Base-by-base conservation (phyloP, 2,888 invertebrate genomes). In the Lysandra bellargus region DNA sequence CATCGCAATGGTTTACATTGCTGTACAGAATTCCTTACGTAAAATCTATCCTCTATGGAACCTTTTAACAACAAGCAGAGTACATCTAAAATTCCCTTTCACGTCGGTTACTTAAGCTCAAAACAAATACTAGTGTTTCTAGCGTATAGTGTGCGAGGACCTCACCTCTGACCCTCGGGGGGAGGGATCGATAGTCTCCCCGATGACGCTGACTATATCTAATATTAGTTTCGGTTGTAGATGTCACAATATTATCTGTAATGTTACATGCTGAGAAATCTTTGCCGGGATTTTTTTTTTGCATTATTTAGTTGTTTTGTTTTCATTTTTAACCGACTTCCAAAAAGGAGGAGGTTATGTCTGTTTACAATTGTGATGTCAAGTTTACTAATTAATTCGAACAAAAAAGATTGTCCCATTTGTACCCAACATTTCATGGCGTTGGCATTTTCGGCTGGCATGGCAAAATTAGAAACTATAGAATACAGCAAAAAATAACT, bases 111-210 rank as follows among this genome's bases (percentile, higher is more conserved):
- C 57, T 17, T 57, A 17, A 57, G 17, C 57, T 57, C 57, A 57
- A 17, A 57, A 57, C 57, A 57, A 57, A 57, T 57, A 57, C 57
- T 57, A 17, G 57, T 57, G 57, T 79, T 74, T 79, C 33, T 79
- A 79, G 61, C 37, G 69, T 77, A 75, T 78, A 81, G 79, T 83
- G 81, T 81, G 75, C 81, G 82, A 60, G 80, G 80, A 80, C 81
- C 83, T 79, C 81, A 81, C 83, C 79, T 79, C 80, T 83, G 80
- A 83, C 83, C 83, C 83, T 84, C 81, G 76, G 80, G 83, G 81
- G 83, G 84, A 84, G 86, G 86, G 85, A 86, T 84, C 84, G 85
- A 86, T 88, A 83, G 78, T 79, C 81, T 83, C 83, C 83, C 83
- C 81, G 82, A 83, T 83, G 87, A 85, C 84, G 85, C 84, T 83